Percentiles rank a stretch among this genome's conserved stretches.
phyloP scores from a whole-genome alignment of 2,113 vertebrate genomes.

The Hyperopisus bebe region DNA sequence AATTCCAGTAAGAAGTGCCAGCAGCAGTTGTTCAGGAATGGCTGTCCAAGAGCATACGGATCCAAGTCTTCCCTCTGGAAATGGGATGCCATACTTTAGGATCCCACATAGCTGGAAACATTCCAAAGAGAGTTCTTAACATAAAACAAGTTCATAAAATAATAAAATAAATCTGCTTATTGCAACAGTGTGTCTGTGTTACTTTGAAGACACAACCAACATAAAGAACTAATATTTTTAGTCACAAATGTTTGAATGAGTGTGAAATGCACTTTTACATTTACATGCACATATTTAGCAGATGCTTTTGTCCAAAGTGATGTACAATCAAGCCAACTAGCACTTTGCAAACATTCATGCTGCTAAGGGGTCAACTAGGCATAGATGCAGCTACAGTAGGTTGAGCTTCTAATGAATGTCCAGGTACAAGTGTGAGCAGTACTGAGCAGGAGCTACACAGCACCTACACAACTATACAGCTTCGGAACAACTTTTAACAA shows the following conservation, averaged over 20 bases:
- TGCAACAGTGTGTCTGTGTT: background rate
- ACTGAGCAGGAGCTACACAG: too few relatives aligned
- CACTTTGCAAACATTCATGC: too few relatives aligned
- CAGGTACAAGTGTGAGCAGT: too few relatives aligned
- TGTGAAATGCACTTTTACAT: background rate
- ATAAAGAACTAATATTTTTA: background rate
- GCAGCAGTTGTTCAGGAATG: background rate
- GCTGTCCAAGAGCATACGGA: background rate
- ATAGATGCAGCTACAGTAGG: too few relatives aligned
- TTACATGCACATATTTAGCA: background rate
- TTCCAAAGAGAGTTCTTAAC: background rate
- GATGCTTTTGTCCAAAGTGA: background rate
- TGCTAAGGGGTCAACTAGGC: too few relatives aligned
- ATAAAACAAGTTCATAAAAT: background rate
- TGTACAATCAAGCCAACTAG: too few relatives aligned
- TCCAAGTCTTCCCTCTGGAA: slow-evolving; percentile 5
- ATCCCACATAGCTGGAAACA: slow-evolving; percentile 9
- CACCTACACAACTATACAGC: too few relatives aligned
- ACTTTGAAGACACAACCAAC: background rate
- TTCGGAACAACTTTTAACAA: too few relatives aligned
- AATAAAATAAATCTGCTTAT: background rate
- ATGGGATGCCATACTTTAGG: slow-evolving; percentile 3
- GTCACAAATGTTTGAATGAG: background rate
- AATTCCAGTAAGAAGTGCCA: slow-evolving; percentile 20
- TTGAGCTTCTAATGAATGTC: too few relatives aligned